Conservation (phyloP, 2,888 invertebrate species). For the Sepioteuthis lessoniana region DNA sequence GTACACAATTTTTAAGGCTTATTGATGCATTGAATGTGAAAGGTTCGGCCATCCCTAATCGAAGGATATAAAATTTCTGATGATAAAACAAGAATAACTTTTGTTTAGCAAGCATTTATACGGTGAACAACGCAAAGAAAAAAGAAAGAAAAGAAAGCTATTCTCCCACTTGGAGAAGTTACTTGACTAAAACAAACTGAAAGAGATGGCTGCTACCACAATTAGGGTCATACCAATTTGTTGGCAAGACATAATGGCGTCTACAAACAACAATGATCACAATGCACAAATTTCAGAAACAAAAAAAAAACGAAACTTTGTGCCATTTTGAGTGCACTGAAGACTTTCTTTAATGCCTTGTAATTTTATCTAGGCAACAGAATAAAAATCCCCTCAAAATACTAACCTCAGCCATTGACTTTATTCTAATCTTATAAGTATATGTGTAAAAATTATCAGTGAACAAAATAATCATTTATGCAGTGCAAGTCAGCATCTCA, state of each 20-base stretch:
- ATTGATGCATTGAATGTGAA: too few relatives aligned
- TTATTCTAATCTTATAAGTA: neutral
- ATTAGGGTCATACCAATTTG: neutral
- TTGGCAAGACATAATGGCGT: neutral
- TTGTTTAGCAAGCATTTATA: too few relatives aligned
- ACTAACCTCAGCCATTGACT: neutral
- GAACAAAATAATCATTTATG: conserved; percentile 5
- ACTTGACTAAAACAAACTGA: neutral
- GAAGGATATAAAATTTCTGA: too few relatives aligned
- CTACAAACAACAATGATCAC: neutral
- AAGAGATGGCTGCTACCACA: neutral
- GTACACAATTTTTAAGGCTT: too few relatives aligned
- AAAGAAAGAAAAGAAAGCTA: neutral
- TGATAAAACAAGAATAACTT: too few relatives aligned
- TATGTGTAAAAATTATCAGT: neutral
- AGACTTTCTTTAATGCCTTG: neutral
- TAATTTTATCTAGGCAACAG: neutral
- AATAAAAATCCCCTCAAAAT: neutral
- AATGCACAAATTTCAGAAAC: neutral
- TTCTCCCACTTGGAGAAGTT: neutral
- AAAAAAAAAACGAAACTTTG: neutral
- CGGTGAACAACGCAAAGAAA: neutral
- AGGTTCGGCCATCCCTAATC: too few relatives aligned
- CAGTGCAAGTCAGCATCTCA: neutral
- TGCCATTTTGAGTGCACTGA: neutral